Conservation (phyloP, 2,888 invertebrate genomes). For the Zygaena filipendulae region DNA sequence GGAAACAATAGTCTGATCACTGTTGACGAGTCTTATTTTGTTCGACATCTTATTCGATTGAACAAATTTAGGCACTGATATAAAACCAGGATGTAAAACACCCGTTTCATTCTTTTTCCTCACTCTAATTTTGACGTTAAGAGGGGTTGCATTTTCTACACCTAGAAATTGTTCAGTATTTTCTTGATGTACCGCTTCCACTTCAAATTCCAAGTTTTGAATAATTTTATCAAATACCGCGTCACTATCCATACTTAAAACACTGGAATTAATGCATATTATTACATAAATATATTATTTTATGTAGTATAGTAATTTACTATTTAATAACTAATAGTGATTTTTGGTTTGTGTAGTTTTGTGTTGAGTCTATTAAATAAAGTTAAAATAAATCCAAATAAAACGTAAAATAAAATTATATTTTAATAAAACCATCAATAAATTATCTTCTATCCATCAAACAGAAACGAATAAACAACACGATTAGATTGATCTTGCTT, state of each 20-base stretch:
- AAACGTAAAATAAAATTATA: too few species aligned
- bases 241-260: conserved; percentile 29
- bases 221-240: conserved; percentile 27
- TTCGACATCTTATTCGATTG: conserved; percentile 18
- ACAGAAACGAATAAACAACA: conserved; percentile 49
- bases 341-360: too few species aligned
- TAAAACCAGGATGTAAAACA: conserved; percentile 20
- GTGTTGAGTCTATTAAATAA: conserved; percentile 3
- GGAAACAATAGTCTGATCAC: conserved; percentile 49
- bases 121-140: conserved; percentile 44
- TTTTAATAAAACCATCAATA: conserved; percentile 8
- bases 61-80: conserved; percentile 27
- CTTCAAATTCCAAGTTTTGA: conserved; percentile 38
- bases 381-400: too few species aligned
- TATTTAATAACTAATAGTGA: too few species aligned
- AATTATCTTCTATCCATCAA: conserved; percentile 27
- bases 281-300: too few species aligned
- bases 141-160: conserved; percentile 26
- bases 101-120: conserved; percentile 31
- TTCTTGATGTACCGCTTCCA: conserved; percentile 35
- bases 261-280: too few species aligned
- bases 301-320: too few species aligned
- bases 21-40: conserved; percentile 33
- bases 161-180: conserved; percentile 18
- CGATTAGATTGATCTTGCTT: conserved; percentile 34